Evolutionary conservation across 2,113 vertebrate species (phyloP).

Genomic region (Pseudolaguvia tuberculata): DNA sequence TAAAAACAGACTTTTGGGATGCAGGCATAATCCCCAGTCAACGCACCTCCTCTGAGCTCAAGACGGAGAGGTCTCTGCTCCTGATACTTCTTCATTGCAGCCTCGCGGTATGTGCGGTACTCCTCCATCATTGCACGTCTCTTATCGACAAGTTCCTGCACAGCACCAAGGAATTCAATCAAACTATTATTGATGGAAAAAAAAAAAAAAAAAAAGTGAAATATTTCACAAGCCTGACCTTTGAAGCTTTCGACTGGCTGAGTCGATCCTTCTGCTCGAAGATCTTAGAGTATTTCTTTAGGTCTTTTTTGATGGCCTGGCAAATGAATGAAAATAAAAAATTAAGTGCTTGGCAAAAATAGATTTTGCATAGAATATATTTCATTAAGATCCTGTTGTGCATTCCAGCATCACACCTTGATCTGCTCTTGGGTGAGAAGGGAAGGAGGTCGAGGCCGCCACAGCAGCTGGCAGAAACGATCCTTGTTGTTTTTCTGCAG

Average conservation of each 20-base stretch:
- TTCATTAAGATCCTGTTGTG: neutral
- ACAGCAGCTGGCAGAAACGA: slow-evolving; percentile 94
- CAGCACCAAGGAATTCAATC: neutral
- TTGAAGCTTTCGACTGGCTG: slow-evolving; percentile 97
- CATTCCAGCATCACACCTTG: slow-evolving; percentile 76
- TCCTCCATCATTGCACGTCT: slow-evolving; percentile 95
- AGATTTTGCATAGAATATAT: neutral
- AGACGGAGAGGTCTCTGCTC: slow-evolving; percentile 84
- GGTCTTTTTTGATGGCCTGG: slow-evolving; percentile 94
- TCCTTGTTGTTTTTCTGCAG: slow-evolving; percentile 98
- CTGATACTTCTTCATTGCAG: slow-evolving; percentile 72
- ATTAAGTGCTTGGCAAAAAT: neutral
- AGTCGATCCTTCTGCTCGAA: slow-evolving; percentile 99
- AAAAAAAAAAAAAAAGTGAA: neutral
- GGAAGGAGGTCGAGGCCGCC: slow-evolving; percentile 86
- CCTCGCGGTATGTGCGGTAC: slow-evolving; percentile 84
- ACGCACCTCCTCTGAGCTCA: slow-evolving; percentile 86
- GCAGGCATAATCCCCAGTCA: neutral
- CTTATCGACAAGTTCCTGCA: slow-evolving; percentile 89
- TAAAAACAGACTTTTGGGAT: neutral
- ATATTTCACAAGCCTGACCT: slow-evolving; percentile 68
- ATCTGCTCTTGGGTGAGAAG: slow-evolving; percentile 83
- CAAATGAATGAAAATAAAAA: neutral
- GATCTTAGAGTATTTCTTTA: slow-evolving; percentile 98
- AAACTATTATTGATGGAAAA: neutral